Evolutionary conservation across 2,888 invertebrate genomes (phyloP).

Genomic region (Coleophora flavipennella): DNA sequence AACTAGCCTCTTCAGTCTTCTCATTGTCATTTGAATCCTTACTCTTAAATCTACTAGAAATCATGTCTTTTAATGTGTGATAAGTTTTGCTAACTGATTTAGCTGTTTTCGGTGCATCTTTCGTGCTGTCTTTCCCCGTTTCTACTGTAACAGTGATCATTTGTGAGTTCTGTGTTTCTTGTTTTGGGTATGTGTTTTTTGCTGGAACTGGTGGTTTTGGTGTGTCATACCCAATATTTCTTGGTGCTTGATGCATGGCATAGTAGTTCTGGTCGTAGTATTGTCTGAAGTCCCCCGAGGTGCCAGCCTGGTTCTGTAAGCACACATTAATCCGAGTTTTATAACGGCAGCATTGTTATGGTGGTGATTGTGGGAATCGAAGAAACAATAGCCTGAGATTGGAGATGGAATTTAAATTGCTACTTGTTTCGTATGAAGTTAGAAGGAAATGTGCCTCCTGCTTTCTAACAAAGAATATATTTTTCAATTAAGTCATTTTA

Average conservation of each 20-base stretch:
- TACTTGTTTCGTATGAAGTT: conserved; percentile 9
- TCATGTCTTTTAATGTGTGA: conserved; percentile 87
- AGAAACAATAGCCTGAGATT: conserved; percentile 35
- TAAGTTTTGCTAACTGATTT: conserved; percentile 85
- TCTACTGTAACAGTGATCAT: conserved; percentile 74
- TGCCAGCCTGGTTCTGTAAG: conserved; percentile 66
- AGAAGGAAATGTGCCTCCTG: background rate
- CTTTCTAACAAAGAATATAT: background rate
- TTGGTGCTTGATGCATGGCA: conserved; percentile 51
- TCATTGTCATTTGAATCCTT: conserved; percentile 73
- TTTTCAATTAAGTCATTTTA: no score
- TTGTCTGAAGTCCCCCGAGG: conserved; percentile 63
- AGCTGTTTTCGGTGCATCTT: conserved; percentile 69
- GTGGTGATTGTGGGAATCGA: conserved; percentile 27
- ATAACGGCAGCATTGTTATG: conserved; percentile 24
- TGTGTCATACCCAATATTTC: conserved; percentile 57
- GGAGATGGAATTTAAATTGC: conserved; percentile 28
- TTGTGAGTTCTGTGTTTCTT: conserved; percentile 56
- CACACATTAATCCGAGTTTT: conserved; percentile 6
- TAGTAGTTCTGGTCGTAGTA: conserved; percentile 71
- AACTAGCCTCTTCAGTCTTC: conserved; percentile 55
- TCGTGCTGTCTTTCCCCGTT: conserved; percentile 70
- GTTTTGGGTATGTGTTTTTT: conserved; percentile 52
- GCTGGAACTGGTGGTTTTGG: conserved; percentile 63
- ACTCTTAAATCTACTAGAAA: conserved; percentile 83